phyloP scores from a whole-genome alignment of 2,888 invertebrate species.

The Anorthoa munda region DNA sequence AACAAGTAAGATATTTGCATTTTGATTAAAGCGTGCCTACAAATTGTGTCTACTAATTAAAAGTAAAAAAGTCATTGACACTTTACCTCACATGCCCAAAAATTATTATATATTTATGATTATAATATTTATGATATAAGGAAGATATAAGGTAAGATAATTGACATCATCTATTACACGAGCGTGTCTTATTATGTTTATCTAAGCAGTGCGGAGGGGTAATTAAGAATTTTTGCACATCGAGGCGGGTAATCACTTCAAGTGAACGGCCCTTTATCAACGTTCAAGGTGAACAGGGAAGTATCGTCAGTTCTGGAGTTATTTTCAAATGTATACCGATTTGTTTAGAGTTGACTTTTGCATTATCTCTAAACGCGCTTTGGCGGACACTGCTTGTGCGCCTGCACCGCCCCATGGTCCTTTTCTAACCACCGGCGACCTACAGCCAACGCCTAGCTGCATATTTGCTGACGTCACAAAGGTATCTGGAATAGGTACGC shows the following conservation, averaged over 20 bases:
- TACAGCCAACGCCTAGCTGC: constrained; percentile 82
- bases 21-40: constrained; percentile 18
- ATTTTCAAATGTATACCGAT: constrained; percentile 71
- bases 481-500: constrained; percentile 83
- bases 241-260: constrained; percentile 58
- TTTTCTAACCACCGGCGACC: constrained; percentile 77
- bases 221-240: constrained; percentile 53
- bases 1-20: constrained; percentile 20
- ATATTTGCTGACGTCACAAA: constrained; percentile 84
- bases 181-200: constrained; percentile 38
- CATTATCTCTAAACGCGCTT: constrained; percentile 27
- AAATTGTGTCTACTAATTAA: constrained; percentile 7
- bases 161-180: constrained; percentile 47
- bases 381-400: constrained; percentile 52
- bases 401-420: constrained; percentile 70
- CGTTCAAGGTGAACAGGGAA: constrained; percentile 86
- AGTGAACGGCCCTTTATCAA: constrained; percentile 86
- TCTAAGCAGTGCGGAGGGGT: constrained; percentile 26
- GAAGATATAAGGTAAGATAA: constrained; percentile 22
- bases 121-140: constrained; percentile 46
- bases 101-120: no score
- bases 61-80: constrained; percentile 38
- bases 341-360: constrained; percentile 66
- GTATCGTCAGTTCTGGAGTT: constrained; percentile 66
- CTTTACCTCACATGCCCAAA: constrained; percentile 27